Evolutionary conservation across 2,888 invertebrate genomes (phyloP).

Genomic region (Andrena hattorfiana): DNA sequence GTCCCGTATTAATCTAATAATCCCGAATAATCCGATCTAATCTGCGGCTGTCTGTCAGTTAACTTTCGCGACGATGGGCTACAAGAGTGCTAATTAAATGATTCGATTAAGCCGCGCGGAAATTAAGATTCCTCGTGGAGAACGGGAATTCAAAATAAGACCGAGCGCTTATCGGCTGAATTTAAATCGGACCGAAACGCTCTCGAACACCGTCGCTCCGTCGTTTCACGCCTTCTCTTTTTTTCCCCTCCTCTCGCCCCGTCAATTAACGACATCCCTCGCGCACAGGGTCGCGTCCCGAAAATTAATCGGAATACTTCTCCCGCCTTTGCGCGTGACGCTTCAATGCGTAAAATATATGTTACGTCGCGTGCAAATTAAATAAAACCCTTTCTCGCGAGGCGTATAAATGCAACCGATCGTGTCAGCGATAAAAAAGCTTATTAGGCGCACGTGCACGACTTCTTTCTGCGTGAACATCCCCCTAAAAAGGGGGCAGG

Average conservation of each 20-base stretch:
- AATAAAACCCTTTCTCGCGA: conserved; percentile 48
- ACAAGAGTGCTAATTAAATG: conserved; percentile 82
- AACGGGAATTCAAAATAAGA: conserved; percentile 78
- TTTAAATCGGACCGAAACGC: conserved; percentile 70
- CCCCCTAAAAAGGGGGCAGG: conserved; percentile 52
- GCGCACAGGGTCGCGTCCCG: conserved; percentile 2
- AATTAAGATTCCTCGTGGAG: conserved; percentile 78
- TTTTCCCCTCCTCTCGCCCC: neutral
- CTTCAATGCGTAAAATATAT: conserved; percentile 5
- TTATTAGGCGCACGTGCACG: conserved; percentile 71
- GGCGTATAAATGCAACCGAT: conserved; percentile 56
- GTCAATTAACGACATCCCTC: conserved; percentile 29
- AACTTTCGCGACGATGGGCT: conserved; percentile 75
- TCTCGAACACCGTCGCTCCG: conserved; percentile 3
- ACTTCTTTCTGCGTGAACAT: conserved; percentile 53
- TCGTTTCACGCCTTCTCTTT: neutral
- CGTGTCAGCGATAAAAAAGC: conserved; percentile 63
- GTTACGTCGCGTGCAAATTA: conserved; percentile 24
- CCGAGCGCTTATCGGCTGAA: conserved; percentile 63
- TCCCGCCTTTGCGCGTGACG: conserved; percentile 4
- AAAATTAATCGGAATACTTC: conserved; percentile 34
- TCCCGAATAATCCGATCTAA: conserved; percentile 78
- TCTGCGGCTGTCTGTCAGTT: conserved; percentile 78
- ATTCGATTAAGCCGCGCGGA: conserved; percentile 80
- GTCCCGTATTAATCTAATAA: conserved; percentile 78